Base-by-base conservation (phyloP, 2,888 invertebrate genomes). In the Brachypalpus laphriformis region DNA sequence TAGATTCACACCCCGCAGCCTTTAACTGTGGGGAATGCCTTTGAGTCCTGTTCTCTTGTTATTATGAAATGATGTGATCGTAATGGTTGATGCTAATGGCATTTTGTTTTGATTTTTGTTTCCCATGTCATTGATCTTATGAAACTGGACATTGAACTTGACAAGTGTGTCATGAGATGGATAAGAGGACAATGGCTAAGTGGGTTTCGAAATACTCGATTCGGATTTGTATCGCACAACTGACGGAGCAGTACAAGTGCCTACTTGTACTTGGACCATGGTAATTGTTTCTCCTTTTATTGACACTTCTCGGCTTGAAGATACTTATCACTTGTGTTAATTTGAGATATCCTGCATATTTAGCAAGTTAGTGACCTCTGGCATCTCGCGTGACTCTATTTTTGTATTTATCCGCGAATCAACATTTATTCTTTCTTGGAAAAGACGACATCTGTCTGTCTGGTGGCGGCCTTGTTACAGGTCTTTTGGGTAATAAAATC, bases 141-240 rank as follows among this genome's bases (percentile, higher is more conserved):
- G 70, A 42, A 51, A 37, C 31, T 61, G 81, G 76, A 76, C 82
- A 65, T 82, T 82, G 82, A 82, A 75, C 81, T 71, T 78, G 74
- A 31, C 63, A 65, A 4, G 51, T 40, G 57, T 14, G 45, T n/a
- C 25, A 11, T 5, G 14, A 34, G 6, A 34, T n/a, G 49, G 37
- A 57, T 57, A 7, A 22, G 61, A 49, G 11, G 14, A 42, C 28
- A 22, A 28, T 1, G 47, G 11, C 49, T 71, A 66, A 71, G 76
- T 71, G 70, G 61, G 63, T 63, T 56, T 75, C 59, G 59, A 49
- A 47, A 61, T 51, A 28, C 34, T 49, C 31, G 18, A 28, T 59
- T 71, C 2, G 47, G 14, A 28, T 47, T 37, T 37, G 56, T 45
- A 22, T 51, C 57, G 25, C 16, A 8, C 31, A 28, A 9, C 8